Conservation (phyloP, 1,140 invertebrate species). For the Drosophila hydei region DNA sequence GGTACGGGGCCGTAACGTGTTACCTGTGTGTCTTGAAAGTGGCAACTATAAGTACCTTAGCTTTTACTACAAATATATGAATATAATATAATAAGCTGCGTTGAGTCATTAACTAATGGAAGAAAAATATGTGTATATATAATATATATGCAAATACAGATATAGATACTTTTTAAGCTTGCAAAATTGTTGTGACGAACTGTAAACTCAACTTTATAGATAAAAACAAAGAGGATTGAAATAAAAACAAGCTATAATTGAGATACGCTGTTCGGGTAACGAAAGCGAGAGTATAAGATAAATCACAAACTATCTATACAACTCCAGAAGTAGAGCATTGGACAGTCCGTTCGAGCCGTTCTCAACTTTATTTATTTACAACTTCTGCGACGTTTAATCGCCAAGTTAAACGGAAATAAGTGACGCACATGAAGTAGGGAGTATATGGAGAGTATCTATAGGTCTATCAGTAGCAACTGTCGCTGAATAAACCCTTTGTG, state of each 20-base stretch:
- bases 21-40: not conserved
- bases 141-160: not conserved
- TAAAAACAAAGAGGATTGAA: not conserved
- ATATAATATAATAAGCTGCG: constrained; percentile 28
- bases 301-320: no score
- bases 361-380: no score
- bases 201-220: constrained; percentile 4
- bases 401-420: no score
- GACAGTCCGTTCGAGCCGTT: not conserved
- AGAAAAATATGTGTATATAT: not conserved
- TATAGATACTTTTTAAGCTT: not conserved
- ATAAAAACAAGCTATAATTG: not conserved
- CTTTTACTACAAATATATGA: constrained; percentile 10
- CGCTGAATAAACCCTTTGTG: not conserved
- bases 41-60: not conserved
- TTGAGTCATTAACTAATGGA: constrained; percentile 35
- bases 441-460: no score
- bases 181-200: not conserved
- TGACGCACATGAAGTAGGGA: no score
- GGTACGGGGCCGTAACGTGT: constrained; percentile 19
- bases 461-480: no score
- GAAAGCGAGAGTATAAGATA: not conserved
- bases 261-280: not conserved
- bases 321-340: not conserved
- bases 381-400: no score